These are phyloP conservation scores for Crambe crambe DNA, from an alignment of 37 sponge, comb jelly and placozoan genomes.

Conservation along the genomic window DNA sequence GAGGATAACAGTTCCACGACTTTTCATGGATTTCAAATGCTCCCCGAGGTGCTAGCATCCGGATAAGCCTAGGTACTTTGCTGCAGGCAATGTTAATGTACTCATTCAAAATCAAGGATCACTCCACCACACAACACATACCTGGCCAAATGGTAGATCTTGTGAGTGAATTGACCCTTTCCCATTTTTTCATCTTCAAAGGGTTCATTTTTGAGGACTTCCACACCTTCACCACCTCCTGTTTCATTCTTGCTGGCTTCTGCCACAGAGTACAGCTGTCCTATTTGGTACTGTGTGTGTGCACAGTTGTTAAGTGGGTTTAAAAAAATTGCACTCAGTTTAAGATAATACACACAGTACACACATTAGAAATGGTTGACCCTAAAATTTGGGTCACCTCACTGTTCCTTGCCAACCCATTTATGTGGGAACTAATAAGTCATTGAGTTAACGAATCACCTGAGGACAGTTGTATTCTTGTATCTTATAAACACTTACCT, in stretches of 20 bases:
- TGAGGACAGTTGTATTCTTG: neutral
- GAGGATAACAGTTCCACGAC: slow-evolving; percentile 95
- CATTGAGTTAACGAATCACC: neutral
- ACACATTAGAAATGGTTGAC: no score
- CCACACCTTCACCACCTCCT: slow-evolving; percentile 98
- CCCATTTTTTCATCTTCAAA: slow-evolving; percentile 74
- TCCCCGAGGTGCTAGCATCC: slow-evolving; percentile 89
- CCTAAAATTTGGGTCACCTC: no score
- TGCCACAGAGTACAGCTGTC: slow-evolving; percentile 88
- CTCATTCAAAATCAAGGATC: neutral
- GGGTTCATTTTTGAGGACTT: slow-evolving; percentile 89
- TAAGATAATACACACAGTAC: no score
- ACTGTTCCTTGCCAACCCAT: no score
- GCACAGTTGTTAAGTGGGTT: no score
- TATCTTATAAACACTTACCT: slow-evolving; percentile 37
- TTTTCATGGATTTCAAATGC: slow-evolving; percentile 90
- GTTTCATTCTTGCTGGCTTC: slow-evolving; percentile 95
- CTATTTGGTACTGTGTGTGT: slow-evolving; percentile 52
- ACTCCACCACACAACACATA: slow-evolving; percentile 3
- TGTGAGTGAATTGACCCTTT: slow-evolving; percentile 94
- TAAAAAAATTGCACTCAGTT: no score
- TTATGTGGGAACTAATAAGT: neutral
- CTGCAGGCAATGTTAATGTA: no score
- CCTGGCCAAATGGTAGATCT: slow-evolving; percentile 93
- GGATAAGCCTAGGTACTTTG: slow-evolving; percentile 86